Evolutionary conservation across 1,140 invertebrate genomes (phyloP), one percentile per base, ranked within the genome.

Genomic region (Monochamus saltuarius): DNA sequence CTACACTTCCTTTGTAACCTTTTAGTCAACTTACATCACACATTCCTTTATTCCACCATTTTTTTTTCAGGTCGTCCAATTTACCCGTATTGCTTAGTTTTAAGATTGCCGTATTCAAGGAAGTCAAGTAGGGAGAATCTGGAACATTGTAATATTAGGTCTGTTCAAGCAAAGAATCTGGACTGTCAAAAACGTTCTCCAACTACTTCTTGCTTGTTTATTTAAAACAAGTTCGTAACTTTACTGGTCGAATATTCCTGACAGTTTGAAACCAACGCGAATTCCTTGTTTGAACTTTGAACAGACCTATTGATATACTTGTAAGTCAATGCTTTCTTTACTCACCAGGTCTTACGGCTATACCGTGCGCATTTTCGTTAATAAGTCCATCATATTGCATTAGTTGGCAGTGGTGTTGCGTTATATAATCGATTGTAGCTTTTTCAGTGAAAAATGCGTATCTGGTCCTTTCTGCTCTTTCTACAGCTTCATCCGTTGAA

Each of bases 301-400:
- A 7, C 37, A 38, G 37, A 38, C 37, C 37, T 8, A n/a, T 40
- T 40, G 39, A 9, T 14, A n/a, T 7, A 7, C 11, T 40, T 29
- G 6, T 29, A 40, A 7, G 4, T 14, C 4, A n/a, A 40, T 14
- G 4, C 9, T 40, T 40, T 14, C 9, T 4, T 40, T 10, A 19
- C 17, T 47, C 22, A 57, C 55, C 81, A 81, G 90, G 90, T 59
- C 81, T 83, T 82, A 91, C 87, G 1, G 88, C 90, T 49, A 93
- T 91, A 6, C 89, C 90, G 66, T 92, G 93, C 47, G 89, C 88
- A 73, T 94, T 94, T 2, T 85, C 83, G 73, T 94, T 91, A n/a
- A 66, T 29, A 8, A 45, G 51, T 38, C 85, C 86, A 1, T 92
- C 92, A 37, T 95, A 83, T 78, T 88, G 87, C 0, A 85, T 85